Evolutionary conservation across 2,797 vertebrate species (phyloP), one percentile per base, ranked within the genome.

Genomic region (Poecilia velifera): DNA sequence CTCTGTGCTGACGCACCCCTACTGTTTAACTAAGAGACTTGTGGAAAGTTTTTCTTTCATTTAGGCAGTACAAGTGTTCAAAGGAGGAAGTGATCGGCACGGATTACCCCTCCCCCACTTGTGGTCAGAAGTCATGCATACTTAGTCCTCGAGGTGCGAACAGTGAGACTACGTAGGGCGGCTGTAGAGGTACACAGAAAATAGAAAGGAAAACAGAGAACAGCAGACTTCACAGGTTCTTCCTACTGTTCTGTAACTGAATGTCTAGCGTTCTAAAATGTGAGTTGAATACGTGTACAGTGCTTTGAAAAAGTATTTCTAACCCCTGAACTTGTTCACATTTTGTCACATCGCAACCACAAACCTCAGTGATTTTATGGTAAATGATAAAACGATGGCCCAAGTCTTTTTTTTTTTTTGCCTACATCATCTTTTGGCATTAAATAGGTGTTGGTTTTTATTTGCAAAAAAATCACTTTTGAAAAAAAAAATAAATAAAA

Each of bases 101-200:
- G 74, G 1, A 16, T 74, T 51, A 59, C 62, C 49, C 49, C 49
- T 62, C 59, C 51, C 68, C 51, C 22, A 71, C 28, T 73, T 71
- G 22, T 45, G 43, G 43, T 76, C 57, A 73, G 78, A 87, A 89
- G 39, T 89, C 91, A 93, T 94, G 91, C 93, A 93, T 82, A 83
- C 83, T 79, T 82, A 73, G 74, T 84, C 78, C 73, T 83, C 46
- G 20, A 73, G 82, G 81, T 46, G 55, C 74, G 73, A 77, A 64
- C 39, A 80, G 53, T 80, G 80, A 80, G 76, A 86, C 73, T 49
- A 77, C 0, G 73, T 31, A 34, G 66, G 13, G 31, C 22, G 53
- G 6, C 8, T 25, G 18, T 31, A 3, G 8, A 8, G 25, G 73
- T 7, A 10, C 14, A 64, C 13, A 59, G 49, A 2, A 34, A 49